Percentiles rank a stretch among this genome's conserved stretches.
These are phyloP conservation scores for Chrysopilus asiliformis DNA, from an alignment of 2,888 invertebrate species.

Conservation along the genomic window DNA sequence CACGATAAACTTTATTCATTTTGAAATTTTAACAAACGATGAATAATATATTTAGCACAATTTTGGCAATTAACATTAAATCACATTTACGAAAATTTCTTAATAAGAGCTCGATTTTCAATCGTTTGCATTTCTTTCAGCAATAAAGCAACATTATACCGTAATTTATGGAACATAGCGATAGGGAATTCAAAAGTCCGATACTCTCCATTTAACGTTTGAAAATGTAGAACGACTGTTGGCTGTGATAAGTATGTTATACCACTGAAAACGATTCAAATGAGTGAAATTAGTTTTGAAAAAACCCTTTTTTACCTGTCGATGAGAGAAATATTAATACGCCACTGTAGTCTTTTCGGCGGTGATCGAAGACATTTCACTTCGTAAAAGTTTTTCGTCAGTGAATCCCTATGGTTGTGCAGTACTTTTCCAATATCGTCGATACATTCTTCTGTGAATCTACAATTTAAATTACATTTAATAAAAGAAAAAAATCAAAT, in stretches of 20 bases:
- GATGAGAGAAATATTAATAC: slow-evolving; percentile 39
- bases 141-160: slow-evolving; percentile 38
- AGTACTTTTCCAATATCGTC: slow-evolving; percentile 40
- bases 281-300: no score
- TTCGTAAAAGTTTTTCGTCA: slow-evolving; percentile 31
- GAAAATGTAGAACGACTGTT: slow-evolving; percentile 40
- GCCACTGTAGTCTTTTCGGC: slow-evolving; percentile 37
- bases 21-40: neutral
- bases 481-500: neutral
- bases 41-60: neutral
- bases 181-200: slow-evolving; percentile 39
- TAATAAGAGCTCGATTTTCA: slow-evolving; percentile 36
- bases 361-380: slow-evolving; percentile 34
- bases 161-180: slow-evolving; percentile 39
- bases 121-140: slow-evolving; percentile 39
- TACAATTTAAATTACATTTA: slow-evolving; percentile 17
- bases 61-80: neutral
- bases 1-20: neutral
- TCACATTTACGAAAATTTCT: slow-evolving; percentile 24
- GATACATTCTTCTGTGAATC: slow-evolving; percentile 37
- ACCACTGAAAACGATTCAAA: slow-evolving; percentile 21
- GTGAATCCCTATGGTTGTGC: slow-evolving; percentile 36
- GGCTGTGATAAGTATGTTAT: slow-evolving; percentile 37
- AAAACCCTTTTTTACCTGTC: slow-evolving; percentile 34
- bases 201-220: slow-evolving; percentile 34